A percentile compares a stretch with the other conserved stretches of the same genome.
Conservation (phyloP, 2,888 invertebrate genomes). For the Hydropsyche betteni region DNA sequence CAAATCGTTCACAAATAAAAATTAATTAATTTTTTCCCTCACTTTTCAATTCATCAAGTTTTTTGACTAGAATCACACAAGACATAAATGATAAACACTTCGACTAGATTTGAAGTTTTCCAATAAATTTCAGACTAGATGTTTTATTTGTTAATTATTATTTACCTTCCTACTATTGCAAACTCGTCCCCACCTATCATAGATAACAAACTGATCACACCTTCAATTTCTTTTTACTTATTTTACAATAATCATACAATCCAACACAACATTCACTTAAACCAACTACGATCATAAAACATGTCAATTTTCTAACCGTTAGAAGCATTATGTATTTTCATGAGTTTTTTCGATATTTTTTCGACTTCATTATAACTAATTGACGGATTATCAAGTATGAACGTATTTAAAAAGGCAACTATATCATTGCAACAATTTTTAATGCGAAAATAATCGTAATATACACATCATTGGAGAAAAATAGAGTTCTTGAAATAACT, state of each 20-base stretch:
- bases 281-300: constrained; percentile 22
- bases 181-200: constrained; percentile 48
- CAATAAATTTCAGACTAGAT: constrained; percentile 25
- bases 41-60: not conserved
- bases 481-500: not conserved
- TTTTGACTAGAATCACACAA: not conserved
- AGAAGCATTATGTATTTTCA: no score
- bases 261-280: constrained; percentile 50
- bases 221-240: constrained; percentile 39
- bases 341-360: no score
- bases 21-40: not conserved
- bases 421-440: constrained; percentile 5
- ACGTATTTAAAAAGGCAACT: constrained; percentile 11
- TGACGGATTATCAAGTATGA: no score
- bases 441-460: not conserved
- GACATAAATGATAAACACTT: not conserved
- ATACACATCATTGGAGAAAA: not conserved
- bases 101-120: constrained; percentile 19
- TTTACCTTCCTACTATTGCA: constrained; percentile 48
- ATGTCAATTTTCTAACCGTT: no score
- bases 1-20: not conserved
- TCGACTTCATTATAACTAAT: no score
- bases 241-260: constrained; percentile 39
- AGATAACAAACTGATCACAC: constrained; percentile 34
- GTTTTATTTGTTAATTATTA: constrained; percentile 34